phyloP scores from a whole-genome alignment of 1,140 invertebrate genomes.

The Colletes gigas region DNA sequence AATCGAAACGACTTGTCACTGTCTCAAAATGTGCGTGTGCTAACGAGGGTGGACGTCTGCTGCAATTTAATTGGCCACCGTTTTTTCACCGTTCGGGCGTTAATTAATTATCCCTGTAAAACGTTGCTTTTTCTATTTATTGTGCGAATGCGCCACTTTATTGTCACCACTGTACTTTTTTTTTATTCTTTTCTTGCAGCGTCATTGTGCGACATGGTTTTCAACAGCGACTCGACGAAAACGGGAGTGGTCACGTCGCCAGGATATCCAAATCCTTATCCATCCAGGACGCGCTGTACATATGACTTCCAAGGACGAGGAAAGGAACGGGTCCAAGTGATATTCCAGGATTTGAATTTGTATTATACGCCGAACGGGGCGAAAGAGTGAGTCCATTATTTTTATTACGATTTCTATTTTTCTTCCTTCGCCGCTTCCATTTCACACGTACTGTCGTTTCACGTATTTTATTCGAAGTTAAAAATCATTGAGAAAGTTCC shows the following conservation, averaged over 20 bases:
- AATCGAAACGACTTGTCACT: conserved; percentile 4
- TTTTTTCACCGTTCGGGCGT: conserved; percentile 26
- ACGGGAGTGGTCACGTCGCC: conserved; percentile 91
- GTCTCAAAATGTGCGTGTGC: neutral
- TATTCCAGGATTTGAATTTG: conserved; percentile 89
- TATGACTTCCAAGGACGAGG: conserved; percentile 92
- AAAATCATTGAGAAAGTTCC: too few relatives aligned
- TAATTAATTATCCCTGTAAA: conserved; percentile 51
- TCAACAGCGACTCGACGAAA: conserved; percentile 90
- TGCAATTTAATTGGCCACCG: conserved; percentile 7
- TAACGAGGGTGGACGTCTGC: neutral
- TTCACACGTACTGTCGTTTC: neutral
- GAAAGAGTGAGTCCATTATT: conserved; percentile 83
- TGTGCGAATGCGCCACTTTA: neutral
- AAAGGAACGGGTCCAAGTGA: conserved; percentile 89
- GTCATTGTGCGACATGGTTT: conserved; percentile 88
- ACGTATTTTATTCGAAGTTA: too few relatives aligned
- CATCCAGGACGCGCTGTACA: conserved; percentile 87
- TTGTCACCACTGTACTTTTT: neutral
- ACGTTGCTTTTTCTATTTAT: conserved; percentile 14
- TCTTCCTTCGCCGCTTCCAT: neutral
- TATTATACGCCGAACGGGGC: conserved; percentile 82
- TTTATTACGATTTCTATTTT: too few relatives aligned
- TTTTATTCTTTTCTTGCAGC: conserved; percentile 82
- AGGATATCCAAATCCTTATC: conserved; percentile 88